These are phyloP conservation scores for Caenorhabditis auriculariae DNA, from an alignment of 2,888 invertebrate species.

Conservation along the genomic window DNA sequence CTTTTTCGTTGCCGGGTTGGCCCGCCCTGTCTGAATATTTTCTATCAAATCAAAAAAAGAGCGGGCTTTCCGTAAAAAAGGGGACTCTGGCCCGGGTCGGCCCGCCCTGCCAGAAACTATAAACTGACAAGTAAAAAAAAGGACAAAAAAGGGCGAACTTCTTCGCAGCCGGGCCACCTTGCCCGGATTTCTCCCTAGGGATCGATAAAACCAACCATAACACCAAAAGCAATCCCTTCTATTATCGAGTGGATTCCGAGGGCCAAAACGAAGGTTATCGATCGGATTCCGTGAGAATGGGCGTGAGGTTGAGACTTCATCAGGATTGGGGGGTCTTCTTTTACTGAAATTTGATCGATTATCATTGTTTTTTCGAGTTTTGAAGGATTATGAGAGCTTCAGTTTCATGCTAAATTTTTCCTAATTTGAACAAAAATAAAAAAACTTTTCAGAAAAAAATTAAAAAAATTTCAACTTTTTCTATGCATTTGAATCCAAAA, in stretches of 20 bases:
- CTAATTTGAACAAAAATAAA: slow-evolving; percentile 6
- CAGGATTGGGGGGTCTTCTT: slow-evolving; percentile 62
- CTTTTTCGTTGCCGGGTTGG: too few relatives aligned
- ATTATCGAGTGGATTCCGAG: slow-evolving; percentile 71
- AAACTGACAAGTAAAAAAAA: too few relatives aligned
- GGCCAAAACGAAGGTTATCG: slow-evolving; percentile 68
- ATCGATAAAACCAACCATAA: slow-evolving; percentile 29
- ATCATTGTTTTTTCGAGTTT: too few relatives aligned
- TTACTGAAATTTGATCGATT: slow-evolving; percentile 11
- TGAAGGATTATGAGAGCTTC: neutral
- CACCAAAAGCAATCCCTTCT: slow-evolving; percentile 66
- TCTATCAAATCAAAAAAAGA: too few relatives aligned
- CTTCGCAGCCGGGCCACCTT: neutral
- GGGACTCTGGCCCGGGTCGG: too few relatives aligned
- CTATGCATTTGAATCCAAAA: neutral
- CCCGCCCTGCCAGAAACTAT: too few relatives aligned
- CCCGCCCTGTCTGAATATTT: too few relatives aligned
- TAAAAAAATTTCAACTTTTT: neutral
- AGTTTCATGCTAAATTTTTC: neutral
- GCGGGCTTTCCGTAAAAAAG: too few relatives aligned
- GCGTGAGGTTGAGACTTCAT: slow-evolving; percentile 62
- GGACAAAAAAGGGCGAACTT: too few relatives aligned
- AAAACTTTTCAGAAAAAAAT: neutral
- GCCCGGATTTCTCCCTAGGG: neutral
- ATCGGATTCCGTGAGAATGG: slow-evolving; percentile 64